Base-by-base conservation (phyloP, 2,888 invertebrate species). In the Hypomecis punctinalis region DNA sequence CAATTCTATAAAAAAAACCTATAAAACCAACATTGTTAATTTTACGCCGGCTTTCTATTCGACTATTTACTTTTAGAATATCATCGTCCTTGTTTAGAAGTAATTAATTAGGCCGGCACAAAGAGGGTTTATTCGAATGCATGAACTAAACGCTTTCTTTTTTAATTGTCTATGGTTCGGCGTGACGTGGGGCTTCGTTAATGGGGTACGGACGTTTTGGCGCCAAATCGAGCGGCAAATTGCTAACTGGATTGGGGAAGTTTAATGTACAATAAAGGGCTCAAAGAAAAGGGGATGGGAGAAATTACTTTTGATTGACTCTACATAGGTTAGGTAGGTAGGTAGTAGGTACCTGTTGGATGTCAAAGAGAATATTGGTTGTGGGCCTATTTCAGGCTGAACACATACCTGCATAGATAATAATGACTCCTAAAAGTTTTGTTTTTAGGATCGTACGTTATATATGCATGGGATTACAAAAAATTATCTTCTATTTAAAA, bases 191-290 rank as follows among this genome's bases (percentile, higher is more conserved):
- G 76, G 73, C 74, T 86, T 85, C 87, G 74, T 77, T 80, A 81
- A 78, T 85, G 80, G 82, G 82, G 82, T 80, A 81, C 82, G 83
- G 80, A 81, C 82, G 77, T 85, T 89, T 90, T 82, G 77, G 82
- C 78, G 81, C 83, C 85, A 91, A 93, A 92, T 92, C 91, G 90
- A 91, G 80, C 87, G 89, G 88, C 89, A 92, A 92, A 93, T 93
- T 92, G 90, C 84, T 80, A 84, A 84, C 79, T 79, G 83, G 81
- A 47, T 56, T 66, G 77, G 77, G 76, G 80, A 83, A 68, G 73
- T 74, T 73, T 79, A 77, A 78, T 74, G 73, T 73, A 59, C 70
- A 71, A n/a, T n/a, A n/a, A n/a, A 74, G 69, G 70, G 71, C 5
- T 43, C 52, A 36, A 54, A 11, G 49, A 56, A 52, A 23, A 23